A percentile compares a stretch with the other conserved stretches of the same genome.
phyloP scores from a whole-genome alignment of 2,113 vertebrate species.

The Indri indri region DNA sequence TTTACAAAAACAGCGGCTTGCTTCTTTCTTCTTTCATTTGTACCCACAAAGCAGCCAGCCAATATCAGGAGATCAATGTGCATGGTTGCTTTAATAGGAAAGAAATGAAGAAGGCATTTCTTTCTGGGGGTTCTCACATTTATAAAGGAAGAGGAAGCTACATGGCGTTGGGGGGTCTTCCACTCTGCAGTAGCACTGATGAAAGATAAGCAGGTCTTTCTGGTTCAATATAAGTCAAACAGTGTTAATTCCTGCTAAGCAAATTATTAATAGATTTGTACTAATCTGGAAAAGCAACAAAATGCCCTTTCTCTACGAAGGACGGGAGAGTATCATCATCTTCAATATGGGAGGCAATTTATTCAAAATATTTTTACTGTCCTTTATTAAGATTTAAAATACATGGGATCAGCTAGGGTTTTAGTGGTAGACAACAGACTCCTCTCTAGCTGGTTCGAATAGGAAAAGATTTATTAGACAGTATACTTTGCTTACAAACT shows the following conservation, averaged over 20 bases:
- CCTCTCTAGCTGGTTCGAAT: neutral
- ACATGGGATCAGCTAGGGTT: neutral
- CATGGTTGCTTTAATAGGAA: neutral
- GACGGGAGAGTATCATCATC: neutral
- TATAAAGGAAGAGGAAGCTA: neutral
- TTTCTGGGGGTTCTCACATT: neutral
- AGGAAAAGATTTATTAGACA: neutral
- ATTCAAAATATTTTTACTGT: neutral
- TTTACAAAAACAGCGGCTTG: neutral
- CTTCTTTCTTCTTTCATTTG: neutral
- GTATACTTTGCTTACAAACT: neutral
- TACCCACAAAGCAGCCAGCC: neutral
- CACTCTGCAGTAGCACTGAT: neutral
- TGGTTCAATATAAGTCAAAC: neutral
- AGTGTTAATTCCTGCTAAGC: neutral
- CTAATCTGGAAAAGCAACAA: neutral
- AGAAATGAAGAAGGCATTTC: neutral
- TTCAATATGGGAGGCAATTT: neutral
- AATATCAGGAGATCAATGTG: neutral
- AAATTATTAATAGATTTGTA: neutral
- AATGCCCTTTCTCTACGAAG: neutral
- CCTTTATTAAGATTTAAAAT: conserved; percentile 26
- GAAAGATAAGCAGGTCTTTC: neutral
- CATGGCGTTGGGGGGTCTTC: neutral
- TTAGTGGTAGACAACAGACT: neutral